Evolutionary conservation across 2,797 vertebrate genomes (phyloP).

Genomic region (Ctenochaetus hawaiiensis): DNA sequence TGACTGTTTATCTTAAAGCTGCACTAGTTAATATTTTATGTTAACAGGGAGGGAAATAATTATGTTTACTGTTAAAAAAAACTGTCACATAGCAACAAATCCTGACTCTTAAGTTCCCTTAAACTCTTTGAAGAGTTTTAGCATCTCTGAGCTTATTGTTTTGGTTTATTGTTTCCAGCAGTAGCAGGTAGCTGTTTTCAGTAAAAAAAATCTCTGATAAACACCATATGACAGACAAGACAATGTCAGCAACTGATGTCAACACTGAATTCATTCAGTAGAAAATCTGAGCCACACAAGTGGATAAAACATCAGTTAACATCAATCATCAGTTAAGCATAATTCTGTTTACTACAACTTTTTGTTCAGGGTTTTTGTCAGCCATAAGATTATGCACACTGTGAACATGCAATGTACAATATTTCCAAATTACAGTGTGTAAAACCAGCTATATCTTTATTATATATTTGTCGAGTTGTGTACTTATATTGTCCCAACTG

Average conservation of each 20-base stretch:
- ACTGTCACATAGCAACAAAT: background rate
- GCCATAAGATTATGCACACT: too few species aligned
- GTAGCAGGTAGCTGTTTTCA: background rate
- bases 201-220: background rate
- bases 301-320: background rate
- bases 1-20: background rate
- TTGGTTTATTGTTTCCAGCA: slow-evolving; percentile 2
- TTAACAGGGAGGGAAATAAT: background rate
- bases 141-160: background rate
- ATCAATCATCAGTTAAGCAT: background rate
- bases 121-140: background rate
- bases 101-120: background rate
- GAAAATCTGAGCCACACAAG: too few species aligned
- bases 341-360: background rate
- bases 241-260: too few species aligned
- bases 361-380: background rate
- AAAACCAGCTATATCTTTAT: too few species aligned
- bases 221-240: too few species aligned
- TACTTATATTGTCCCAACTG: too few species aligned
- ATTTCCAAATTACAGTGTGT: too few species aligned
- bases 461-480: too few species aligned
- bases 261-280: too few species aligned
- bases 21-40: background rate
- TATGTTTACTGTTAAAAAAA: background rate
- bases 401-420: too few species aligned